These are phyloP conservation scores for Aphis craccivora DNA, from an alignment of 1,140 invertebrate genomes.

Conservation along the genomic window DNA sequence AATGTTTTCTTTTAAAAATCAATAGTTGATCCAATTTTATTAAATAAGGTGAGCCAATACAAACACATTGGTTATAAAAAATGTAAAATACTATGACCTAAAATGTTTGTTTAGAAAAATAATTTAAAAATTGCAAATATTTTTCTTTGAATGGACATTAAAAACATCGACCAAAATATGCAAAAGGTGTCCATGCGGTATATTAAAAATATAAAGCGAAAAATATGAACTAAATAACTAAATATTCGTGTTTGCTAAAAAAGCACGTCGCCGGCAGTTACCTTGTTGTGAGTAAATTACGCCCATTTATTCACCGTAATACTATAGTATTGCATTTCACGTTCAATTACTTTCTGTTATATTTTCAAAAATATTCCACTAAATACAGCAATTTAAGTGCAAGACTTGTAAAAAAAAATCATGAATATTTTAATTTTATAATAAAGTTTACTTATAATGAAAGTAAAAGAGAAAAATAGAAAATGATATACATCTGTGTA, in stretches of 20 bases:
- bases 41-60: background rate
- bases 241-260: background rate
- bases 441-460: background rate
- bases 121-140: background rate
- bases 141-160: background rate
- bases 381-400: background rate
- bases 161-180: background rate
- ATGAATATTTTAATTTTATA: background rate
- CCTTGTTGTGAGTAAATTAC: background rate
- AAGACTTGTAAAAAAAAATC: background rate
- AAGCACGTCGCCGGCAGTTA: background rate
- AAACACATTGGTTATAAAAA: background rate
- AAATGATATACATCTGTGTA: background rate
- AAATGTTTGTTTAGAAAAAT: background rate
- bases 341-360: background rate
- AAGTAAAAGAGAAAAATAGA: background rate
- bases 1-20: background rate
- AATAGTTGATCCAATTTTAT: background rate
- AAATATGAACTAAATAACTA: background rate
- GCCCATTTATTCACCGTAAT: background rate
- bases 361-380: background rate
- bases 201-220: background rate
- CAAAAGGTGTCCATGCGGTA: background rate
- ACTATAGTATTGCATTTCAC: conserved; percentile 1
- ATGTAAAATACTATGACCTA: background rate